Evolutionary conservation across 2,113 vertebrate species (phyloP), one percentile per base, ranked within the genome.

Genomic region (Colius striatus): DNA sequence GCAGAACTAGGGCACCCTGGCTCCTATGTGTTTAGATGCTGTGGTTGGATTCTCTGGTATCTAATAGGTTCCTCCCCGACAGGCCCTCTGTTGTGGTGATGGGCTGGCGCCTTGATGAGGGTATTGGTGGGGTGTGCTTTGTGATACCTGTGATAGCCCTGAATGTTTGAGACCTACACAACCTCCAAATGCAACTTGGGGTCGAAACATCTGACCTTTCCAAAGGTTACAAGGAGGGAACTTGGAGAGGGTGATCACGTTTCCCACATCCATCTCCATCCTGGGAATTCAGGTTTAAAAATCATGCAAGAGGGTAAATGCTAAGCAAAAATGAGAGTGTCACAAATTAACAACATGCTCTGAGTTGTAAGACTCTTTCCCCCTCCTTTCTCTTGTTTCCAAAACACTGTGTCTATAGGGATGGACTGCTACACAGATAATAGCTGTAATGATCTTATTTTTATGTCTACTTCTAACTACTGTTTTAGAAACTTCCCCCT

Each of bases 1-100:
- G 92, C 94, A 96, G 84, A 97, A 97, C 80, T 97, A 94, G 96
- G 96, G 68, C 96, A 95, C 21, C 53, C 48, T 75, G 86, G 26
- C 48, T 94, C 61, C 45, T 2, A 0, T 71, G 76, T 23, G 29
- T 93, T 90, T 48, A 68, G 61, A 45, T 81, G 60, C 80, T 29
- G 60, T 71, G 48, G 26, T 45, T 71, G 47, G 68, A 78, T 94
- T 81, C 73, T 63, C 70, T 38, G 65, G 22, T 86, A 51, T 84
- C 65, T 74, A 34, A 45, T 8, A 86, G 43, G 25, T 87, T 92
- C 22, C 22, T 43, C 22, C n/a, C 34, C 47, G 61, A 67, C 27
- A 75, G 61, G 6, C 23, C 18, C 23, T 91, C 65, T 6, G 12
- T 54, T 17, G n/a, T 30, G 22, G 10, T 30, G 9, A 7, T 29